phyloP scores from a whole-genome alignment of 2,113 vertebrate genomes.

The Vulpes vulpes region DNA sequence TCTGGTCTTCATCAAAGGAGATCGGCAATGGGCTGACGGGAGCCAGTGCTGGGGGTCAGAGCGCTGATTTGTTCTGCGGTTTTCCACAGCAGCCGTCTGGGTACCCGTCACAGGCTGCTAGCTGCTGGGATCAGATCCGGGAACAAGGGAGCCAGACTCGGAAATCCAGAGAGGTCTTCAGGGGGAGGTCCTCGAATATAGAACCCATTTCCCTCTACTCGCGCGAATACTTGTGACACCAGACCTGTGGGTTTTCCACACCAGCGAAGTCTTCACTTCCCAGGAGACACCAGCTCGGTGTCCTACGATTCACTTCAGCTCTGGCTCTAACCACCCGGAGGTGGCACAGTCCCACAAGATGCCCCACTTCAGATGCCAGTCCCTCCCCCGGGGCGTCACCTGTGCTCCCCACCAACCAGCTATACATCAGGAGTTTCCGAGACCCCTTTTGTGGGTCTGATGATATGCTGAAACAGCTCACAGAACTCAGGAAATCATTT shows the following conservation, averaged over 20 bases:
- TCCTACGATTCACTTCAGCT: not conserved
- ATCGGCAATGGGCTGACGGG: accelerated
- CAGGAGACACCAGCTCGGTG: not conserved
- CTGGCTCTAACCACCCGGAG: not conserved
- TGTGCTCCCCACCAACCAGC: not conserved
- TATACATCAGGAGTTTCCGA: not conserved
- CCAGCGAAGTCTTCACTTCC: not conserved
- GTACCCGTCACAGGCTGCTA: accelerated
- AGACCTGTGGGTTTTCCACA: not conserved
- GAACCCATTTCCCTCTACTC: too few species aligned
- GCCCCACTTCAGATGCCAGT: not conserved
- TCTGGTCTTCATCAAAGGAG: not conserved
- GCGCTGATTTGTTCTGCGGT: accelerated
- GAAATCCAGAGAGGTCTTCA: not conserved
- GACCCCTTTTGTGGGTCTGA: not conserved
- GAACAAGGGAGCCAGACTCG: not conserved
- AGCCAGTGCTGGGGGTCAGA: not conserved
- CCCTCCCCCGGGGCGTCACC: accelerated
- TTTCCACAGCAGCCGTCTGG: not conserved
- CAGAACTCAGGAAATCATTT: not conserved
- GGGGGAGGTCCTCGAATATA: accelerated
- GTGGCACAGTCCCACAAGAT: too few species aligned
- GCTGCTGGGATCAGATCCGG: accelerated
- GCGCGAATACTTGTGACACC: accelerated
- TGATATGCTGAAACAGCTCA: not conserved